A percentile compares a stretch with the other conserved stretches of the same genome.
Evolutionary conservation across 2,113 vertebrate species (phyloP).

Genomic region (Rana temporaria): DNA sequence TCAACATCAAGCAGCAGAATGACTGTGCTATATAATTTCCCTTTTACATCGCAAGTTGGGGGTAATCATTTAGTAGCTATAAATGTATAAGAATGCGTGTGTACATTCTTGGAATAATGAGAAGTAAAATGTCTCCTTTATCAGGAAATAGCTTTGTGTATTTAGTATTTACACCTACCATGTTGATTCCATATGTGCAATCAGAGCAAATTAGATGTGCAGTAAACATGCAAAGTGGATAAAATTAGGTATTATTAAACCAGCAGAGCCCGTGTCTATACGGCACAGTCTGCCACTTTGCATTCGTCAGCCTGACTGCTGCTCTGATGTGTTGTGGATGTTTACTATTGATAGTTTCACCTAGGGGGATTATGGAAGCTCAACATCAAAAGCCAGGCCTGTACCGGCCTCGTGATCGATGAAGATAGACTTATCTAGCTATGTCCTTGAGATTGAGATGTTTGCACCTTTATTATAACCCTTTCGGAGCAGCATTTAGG

Average conservation of each 20-base stretch:
- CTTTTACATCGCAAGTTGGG: not conserved
- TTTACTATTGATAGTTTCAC: slow-evolving; percentile 10
- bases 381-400: slow-evolving; percentile 17
- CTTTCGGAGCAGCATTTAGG: not conserved
- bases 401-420: slow-evolving; percentile 14
- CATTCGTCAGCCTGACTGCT: slow-evolving; percentile 26
- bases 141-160: slow-evolving; percentile 21
- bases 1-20: slow-evolving; percentile 18
- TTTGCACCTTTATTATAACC: not conserved
- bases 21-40: slow-evolving; percentile 19
- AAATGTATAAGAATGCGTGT: not conserved
- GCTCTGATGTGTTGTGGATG: slow-evolving; percentile 23
- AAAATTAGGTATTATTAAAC: slow-evolving; percentile 18
- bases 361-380: slow-evolving; percentile 14
- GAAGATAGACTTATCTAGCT: slow-evolving; percentile 3
- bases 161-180: slow-evolving; percentile 18
- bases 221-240: slow-evolving; percentile 38
- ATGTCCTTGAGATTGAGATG: slow-evolving; percentile 23
- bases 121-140: not conserved
- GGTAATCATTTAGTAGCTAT: slow-evolving; percentile 23
- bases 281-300: slow-evolving; percentile 7
- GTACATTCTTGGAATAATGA: not conserved
- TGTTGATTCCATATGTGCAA: slow-evolving; percentile 22
- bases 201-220: slow-evolving; percentile 22
- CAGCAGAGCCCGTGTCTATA: not conserved